phyloP scores from a whole-genome alignment of 1,140 invertebrate species.

The Tribolium madens region DNA sequence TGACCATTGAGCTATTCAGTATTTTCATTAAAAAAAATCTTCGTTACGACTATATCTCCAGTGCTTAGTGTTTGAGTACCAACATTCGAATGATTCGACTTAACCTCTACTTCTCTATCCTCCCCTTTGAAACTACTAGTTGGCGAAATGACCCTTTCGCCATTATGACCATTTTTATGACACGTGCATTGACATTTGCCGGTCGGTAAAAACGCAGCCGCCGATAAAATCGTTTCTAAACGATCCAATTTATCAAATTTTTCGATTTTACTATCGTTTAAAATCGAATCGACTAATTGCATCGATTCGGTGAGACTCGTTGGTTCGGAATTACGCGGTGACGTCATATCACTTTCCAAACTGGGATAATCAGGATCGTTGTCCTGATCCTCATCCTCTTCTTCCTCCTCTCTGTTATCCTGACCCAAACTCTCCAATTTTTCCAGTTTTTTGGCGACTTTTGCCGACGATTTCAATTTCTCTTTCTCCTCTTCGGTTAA shows the following conservation, averaged over 20 bases:
- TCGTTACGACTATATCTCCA: conserved; percentile 93
- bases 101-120: conserved; percentile 48
- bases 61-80: conserved; percentile 89
- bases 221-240: conserved; percentile 85
- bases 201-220: conserved; percentile 74
- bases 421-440: conserved; percentile 84
- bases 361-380: conserved; percentile 82
- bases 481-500: conserved; percentile 94
- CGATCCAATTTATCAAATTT: conserved; percentile 88
- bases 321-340: conserved; percentile 81
- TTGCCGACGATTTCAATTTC: conserved; percentile 90
- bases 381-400: conserved; percentile 77
- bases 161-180: conserved; percentile 62
- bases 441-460: conserved; percentile 93
- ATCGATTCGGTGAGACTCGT: conserved; percentile 91
- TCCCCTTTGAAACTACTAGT: conserved; percentile 59
- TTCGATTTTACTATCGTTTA: conserved; percentile 86
- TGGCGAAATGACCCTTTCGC: conserved; percentile 66
- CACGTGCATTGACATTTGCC: conserved; percentile 60
- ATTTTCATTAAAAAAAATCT: conserved; percentile 84
- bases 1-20: conserved; percentile 54
- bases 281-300: conserved; percentile 88
- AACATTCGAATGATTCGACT: conserved; percentile 64
- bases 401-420: conserved; percentile 73
- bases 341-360: conserved; percentile 76